Evolutionary conservation across 2,797 vertebrate genomes (phyloP), one percentile per base, ranked within the genome.

Genomic region (Sarcoramphus papa): DNA sequence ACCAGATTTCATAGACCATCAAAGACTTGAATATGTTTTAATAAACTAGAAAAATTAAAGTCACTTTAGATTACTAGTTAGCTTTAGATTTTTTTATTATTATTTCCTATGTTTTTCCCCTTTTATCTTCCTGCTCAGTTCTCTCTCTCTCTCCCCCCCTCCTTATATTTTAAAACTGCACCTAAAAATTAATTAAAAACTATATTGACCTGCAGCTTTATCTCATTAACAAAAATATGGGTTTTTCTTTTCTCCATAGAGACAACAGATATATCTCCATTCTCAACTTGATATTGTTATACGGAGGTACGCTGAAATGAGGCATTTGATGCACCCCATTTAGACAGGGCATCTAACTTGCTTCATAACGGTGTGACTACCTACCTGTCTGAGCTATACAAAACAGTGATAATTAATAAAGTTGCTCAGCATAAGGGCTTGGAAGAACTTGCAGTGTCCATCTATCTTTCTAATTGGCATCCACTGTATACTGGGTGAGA

Each of bases 11-110:
- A 95, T n/a, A 97, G 72, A 43, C 75, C 62, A 93, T 97, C 96
- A 96, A 97, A 96, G 59, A 93, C 47, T 69, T 93, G 69, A 95
- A 79, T 94, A 84, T 62, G 15, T 95, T 97, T 98, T 97, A 97
- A 95, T 97, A 97, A 98, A 95, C 47, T 22, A 90, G n/a, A 92
- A 96, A 90, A 97, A 95, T 78, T 93, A 93, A 96, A 98, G 57
- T 54, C 28, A 30, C 27, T 97, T 79, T 83, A 62, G 20, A 16
- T 97, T 85, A 67, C 35, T 59, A 91, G 20, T 45, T 91, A 47
- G 18, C 20, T 93, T 37, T 85, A 40, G 4, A 24, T 14, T 75
- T 72, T 84, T 96, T 67, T 62, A n/a, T 33, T 85, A 27, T 83
- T 73, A 79, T 89, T 88, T 63, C 12, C 3, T 51, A 12, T 54